phyloP scores from a whole-genome alignment of 1,140 invertebrate species.

The Vanessa atalanta region DNA sequence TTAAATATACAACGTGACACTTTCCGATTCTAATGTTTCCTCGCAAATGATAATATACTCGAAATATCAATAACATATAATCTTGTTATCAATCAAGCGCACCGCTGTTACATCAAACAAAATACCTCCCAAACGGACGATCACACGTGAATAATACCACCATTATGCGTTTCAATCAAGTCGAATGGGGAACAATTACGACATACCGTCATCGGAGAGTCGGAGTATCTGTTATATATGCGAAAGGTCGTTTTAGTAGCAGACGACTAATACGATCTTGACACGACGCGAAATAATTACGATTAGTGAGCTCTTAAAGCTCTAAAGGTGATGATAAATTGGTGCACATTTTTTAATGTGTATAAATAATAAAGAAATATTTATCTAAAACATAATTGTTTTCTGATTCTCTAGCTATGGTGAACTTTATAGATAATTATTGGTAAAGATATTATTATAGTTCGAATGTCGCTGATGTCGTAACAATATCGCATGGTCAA shows the following conservation, averaged over 20 bases:
- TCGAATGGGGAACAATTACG: constrained; percentile 40
- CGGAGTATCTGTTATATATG: not conserved
- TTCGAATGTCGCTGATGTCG: not conserved
- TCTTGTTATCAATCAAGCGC: constrained; percentile 10
- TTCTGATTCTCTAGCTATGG: no score
- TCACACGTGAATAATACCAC: constrained; percentile 31
- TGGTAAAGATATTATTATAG: no score
- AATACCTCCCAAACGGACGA: constrained; percentile 24
- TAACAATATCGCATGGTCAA: not conserved
- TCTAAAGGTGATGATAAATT: no score
- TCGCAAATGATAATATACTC: no score
- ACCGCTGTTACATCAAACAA: constrained; percentile 9
- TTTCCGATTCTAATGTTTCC: no score
- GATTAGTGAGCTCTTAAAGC: no score
- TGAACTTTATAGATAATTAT: no score
- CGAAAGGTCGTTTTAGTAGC: not conserved
- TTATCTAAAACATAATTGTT: no score
- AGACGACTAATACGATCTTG: not conserved
- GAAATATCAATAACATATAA: not conserved
- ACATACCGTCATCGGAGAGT: constrained; percentile 10
- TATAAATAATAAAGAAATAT: no score
- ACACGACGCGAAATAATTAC: not conserved
- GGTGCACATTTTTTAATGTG: no score
- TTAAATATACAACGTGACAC: no score
- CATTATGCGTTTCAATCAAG: constrained; percentile 37